phyloP scores from a whole-genome alignment of 2,888 invertebrate genomes.

The Drosophila mayaguana region DNA sequence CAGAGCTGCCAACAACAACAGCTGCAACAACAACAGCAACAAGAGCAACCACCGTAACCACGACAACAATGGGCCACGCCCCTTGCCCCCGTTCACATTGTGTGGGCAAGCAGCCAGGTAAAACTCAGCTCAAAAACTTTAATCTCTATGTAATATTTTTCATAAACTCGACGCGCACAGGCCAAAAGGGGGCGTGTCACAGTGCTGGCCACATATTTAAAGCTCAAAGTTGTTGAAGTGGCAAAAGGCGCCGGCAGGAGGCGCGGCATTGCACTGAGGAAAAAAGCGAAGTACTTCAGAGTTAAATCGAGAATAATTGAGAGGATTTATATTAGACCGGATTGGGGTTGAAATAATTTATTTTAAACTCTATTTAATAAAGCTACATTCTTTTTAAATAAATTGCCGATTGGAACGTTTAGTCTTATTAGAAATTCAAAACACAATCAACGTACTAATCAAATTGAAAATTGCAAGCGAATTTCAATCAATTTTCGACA shows the following conservation, averaged over 20 bases:
- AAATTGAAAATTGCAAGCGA: neutral
- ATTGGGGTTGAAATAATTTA: neutral
- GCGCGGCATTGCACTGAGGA: neutral
- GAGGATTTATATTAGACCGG: neutral
- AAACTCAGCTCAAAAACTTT: conserved; percentile 66
- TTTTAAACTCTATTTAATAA: neutral
- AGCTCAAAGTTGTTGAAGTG: conserved; percentile 71
- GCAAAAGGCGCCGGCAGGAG: neutral
- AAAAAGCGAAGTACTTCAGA: neutral
- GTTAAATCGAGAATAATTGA: neutral
- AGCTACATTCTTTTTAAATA: neutral
- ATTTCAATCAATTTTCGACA: neutral
- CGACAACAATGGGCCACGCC: conserved; percentile 46
- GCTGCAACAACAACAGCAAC: conserved; percentile 35
- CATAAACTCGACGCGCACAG: conserved; percentile 59
- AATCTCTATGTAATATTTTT: conserved; percentile 78
- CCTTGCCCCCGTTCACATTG: conserved; percentile 20
- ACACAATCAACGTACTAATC: neutral
- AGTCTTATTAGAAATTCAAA: neutral
- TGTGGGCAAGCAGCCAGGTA: conserved; percentile 63
- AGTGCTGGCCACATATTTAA: conserved; percentile 69
- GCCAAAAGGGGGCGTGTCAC: conserved; percentile 36
- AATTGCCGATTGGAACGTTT: neutral
- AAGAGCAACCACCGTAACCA: conserved; percentile 39
- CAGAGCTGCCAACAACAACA: conserved; percentile 53